Percentiles rank a stretch among this genome's conserved stretches.
phyloP scores from a whole-genome alignment of 92 coral and sea anemone species.

The Siderastrea siderea region DNA sequence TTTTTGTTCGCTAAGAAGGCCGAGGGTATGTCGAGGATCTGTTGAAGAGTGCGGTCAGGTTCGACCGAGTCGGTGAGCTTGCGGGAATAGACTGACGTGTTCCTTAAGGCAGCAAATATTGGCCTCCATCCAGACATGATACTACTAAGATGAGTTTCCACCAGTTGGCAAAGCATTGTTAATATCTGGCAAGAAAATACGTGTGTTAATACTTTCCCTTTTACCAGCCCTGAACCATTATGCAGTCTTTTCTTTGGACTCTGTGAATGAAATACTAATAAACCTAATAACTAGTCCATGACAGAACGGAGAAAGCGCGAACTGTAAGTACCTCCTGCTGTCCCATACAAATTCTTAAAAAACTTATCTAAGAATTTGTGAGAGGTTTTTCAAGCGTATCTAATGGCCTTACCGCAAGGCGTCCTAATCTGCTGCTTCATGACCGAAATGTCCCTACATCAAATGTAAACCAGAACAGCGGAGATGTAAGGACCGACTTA shows the following conservation, averaged over 20 bases:
- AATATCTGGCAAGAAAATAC: constrained; percentile 67
- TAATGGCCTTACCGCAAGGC: no score
- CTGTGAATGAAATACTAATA: no score
- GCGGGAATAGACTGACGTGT: constrained; percentile 64
- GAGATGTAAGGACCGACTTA: no score
- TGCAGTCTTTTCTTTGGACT: not conserved
- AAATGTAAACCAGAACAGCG: no score
- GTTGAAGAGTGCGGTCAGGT: constrained; percentile 75
- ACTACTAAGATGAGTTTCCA: constrained; percentile 79
- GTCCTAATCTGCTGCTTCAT: no score
- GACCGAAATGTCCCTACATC: no score
- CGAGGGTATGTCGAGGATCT: constrained; percentile 85
- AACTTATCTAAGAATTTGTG: no score
- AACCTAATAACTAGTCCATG: no score
- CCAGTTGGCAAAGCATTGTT: constrained; percentile 80
- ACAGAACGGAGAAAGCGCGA: no score
- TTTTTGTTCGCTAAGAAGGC: constrained; percentile 90
- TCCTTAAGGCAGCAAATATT: constrained; percentile 82
- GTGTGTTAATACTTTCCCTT: not conserved
- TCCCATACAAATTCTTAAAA: no score
- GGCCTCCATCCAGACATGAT: constrained; percentile 99
- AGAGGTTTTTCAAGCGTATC: no score
- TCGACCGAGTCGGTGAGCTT: constrained; percentile 68
- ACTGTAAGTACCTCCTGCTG: no score
- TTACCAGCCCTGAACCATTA: not conserved